These are phyloP conservation scores for Ceyx cyanopectus DNA, from an alignment of 2,113 vertebrate genomes.

Conservation along the genomic window DNA sequence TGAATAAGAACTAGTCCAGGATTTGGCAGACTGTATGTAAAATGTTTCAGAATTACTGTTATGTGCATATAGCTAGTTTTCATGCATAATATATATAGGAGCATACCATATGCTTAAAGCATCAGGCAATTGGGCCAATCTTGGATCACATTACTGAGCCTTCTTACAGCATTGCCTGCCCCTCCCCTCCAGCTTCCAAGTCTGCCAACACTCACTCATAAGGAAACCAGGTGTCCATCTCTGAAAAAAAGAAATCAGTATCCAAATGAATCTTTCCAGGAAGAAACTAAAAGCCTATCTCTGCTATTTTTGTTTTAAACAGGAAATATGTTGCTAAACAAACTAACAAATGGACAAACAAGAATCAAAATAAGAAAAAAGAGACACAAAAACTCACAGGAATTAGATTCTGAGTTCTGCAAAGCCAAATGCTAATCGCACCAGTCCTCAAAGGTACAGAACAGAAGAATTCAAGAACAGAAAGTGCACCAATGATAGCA, in stretches of 20 bases:
- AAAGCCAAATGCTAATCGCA: constrained; percentile 40
- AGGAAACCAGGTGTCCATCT: constrained; percentile 43
- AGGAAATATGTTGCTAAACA: constrained; percentile 56
- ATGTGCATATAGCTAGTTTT: constrained; percentile 45
- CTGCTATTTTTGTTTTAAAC: constrained; percentile 39
- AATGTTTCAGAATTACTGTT: constrained; percentile 20
- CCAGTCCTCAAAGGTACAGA: constrained; percentile 15
- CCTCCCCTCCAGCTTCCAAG: neutral
- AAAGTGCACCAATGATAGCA: constrained; percentile 19
- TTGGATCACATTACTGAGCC: constrained; percentile 26
- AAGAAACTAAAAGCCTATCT: constrained; percentile 32
- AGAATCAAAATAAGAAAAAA: constrained; percentile 41
- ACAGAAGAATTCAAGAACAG: constrained; percentile 59
- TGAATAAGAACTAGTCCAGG: neutral
- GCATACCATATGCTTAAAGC: constrained; percentile 57
- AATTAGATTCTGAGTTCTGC: constrained; percentile 36
- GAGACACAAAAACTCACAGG: constrained; percentile 12
- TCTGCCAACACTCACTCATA: constrained; percentile 40
- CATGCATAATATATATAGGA: constrained; percentile 59
- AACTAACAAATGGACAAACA: constrained; percentile 46
- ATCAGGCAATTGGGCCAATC: constrained; percentile 9
- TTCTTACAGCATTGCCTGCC: neutral
- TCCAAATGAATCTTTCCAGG: constrained; percentile 34
- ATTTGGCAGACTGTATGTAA: constrained; percentile 36
- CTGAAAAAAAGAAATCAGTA: neutral